A percentile compares a stretch with the other conserved stretches of the same genome.
Conservation (phyloP, 2,888 invertebrate genomes). For the Frankliniella intonsa region DNA sequence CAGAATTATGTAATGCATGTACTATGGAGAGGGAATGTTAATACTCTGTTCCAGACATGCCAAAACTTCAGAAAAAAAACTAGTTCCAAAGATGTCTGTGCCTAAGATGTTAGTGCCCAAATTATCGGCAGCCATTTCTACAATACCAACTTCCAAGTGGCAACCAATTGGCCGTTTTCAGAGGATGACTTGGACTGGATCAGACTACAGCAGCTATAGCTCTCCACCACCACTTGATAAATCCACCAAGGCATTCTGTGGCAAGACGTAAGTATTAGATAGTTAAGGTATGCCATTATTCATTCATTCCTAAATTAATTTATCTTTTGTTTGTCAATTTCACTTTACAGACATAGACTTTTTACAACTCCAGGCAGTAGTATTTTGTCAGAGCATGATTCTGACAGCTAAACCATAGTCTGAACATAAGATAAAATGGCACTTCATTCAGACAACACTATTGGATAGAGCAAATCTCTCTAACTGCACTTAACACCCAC, state of each 20-base stretch:
- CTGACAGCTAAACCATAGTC: background rate
- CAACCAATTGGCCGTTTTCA: constrained; percentile 35
- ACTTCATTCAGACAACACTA: background rate
- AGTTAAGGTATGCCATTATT: background rate
- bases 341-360: constrained; percentile 33
- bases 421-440: background rate
- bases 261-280: background rate
- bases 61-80: background rate
- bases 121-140: background rate
- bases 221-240: constrained; percentile 11
- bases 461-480: background rate
- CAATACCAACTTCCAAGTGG: constrained; percentile 32
- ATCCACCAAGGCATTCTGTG: background rate
- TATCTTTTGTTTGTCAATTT: background rate
- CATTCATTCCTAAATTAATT: background rate
- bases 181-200: constrained; percentile 34
- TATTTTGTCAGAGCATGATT: background rate
- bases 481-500: background rate
- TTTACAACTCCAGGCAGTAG: constrained; percentile 33
- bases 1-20: background rate
- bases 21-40: background rate
- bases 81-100: background rate
- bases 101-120: background rate
- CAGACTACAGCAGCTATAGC: constrained; percentile 34
- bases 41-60: background rate